Evolutionary conservation across 2,113 vertebrate species (phyloP).

Genomic region (Perognathus longimembris): DNA sequence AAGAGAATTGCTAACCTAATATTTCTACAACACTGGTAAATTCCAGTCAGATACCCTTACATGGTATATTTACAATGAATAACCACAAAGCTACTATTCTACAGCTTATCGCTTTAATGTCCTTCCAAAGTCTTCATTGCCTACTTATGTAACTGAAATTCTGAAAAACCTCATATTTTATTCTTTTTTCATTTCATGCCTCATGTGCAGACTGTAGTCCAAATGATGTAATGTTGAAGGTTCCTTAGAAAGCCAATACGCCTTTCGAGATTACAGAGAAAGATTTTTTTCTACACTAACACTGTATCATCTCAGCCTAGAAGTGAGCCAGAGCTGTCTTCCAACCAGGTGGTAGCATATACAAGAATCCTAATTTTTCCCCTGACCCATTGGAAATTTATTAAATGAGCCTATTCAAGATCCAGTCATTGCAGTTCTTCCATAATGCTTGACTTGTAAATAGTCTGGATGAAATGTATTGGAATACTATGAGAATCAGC

Average conservation of each 20-base stretch:
- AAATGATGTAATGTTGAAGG: slow-evolving; percentile 36
- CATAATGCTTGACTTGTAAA: slow-evolving; percentile 62
- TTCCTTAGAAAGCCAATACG: slow-evolving; percentile 41
- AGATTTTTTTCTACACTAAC: slow-evolving; percentile 25
- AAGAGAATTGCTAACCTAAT: slow-evolving; percentile 18
- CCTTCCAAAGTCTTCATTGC: slow-evolving; percentile 42
- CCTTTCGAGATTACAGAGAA: slow-evolving; percentile 23
- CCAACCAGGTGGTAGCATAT: slow-evolving; percentile 31
- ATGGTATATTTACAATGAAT: slow-evolving; percentile 40
- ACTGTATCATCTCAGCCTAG: slow-evolving; percentile 38
- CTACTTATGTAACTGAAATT: slow-evolving; percentile 49
- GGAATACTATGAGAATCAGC: slow-evolving; percentile 57
- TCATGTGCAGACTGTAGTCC: slow-evolving; percentile 26
- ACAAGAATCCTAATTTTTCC: not conserved
- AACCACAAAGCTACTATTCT: slow-evolving; percentile 43
- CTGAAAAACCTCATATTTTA: slow-evolving; percentile 26
- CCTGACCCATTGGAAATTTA: slow-evolving; percentile 19
- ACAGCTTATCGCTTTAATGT: slow-evolving; percentile 42
- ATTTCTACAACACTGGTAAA: slow-evolving; percentile 52
- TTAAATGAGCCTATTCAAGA: slow-evolving; percentile 44
- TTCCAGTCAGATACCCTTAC: not conserved
- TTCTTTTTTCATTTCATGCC: slow-evolving; percentile 14
- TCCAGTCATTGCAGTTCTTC: slow-evolving; percentile 53
- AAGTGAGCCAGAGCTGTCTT: slow-evolving; percentile 71
- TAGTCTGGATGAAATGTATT: slow-evolving; percentile 59